Conservation (phyloP, 2,797 vertebrate genomes). For the Acrocephalus scirpaceus region DNA sequence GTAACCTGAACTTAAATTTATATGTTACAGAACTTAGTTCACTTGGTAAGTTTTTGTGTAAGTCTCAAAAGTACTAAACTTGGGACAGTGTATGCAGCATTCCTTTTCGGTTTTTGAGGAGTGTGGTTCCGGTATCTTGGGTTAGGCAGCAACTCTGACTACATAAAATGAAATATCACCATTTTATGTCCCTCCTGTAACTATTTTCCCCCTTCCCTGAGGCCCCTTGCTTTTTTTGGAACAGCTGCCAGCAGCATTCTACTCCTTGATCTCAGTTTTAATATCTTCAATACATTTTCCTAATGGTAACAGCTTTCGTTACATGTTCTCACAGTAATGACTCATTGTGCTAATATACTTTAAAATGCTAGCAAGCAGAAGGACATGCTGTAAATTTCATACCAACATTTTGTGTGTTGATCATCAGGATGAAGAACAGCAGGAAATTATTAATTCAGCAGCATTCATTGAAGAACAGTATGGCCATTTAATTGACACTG, state of each 20-base stretch:
- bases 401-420: neutral
- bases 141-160: neutral
- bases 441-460: constrained; percentile 87
- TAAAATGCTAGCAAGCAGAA: neutral
- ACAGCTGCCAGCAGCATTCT: neutral
- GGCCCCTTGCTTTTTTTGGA: neutral
- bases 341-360: neutral
- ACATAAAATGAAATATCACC: neutral
- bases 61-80: neutral
- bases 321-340: neutral
- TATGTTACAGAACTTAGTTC: neutral
- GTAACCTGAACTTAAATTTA: neutral
- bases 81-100: neutral
- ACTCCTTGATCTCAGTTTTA: neutral
- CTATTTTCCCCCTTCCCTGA: neutral
- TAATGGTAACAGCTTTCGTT: neutral
- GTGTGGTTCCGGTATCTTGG: neutral
- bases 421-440: constrained; percentile 86
- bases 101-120: neutral
- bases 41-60: neutral
- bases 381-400: neutral
- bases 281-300: neutral
- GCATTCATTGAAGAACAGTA: constrained; percentile 86
- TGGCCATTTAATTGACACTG: constrained; percentile 87
- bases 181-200: neutral